phyloP scores from a whole-genome alignment of 2,888 invertebrate genomes.

The Polydrusus cervinus region DNA sequence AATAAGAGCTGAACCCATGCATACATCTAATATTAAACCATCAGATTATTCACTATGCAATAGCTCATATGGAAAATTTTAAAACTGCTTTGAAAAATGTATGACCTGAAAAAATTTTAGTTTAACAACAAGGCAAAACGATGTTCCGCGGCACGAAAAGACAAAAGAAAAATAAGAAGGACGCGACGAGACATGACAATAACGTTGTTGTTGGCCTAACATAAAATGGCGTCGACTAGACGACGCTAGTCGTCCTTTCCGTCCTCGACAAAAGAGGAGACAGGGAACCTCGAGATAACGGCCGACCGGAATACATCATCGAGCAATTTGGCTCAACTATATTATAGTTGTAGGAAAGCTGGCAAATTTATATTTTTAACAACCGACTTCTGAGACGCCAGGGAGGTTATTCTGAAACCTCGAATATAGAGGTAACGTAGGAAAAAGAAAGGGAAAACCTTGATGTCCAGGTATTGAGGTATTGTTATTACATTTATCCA shows the following conservation, averaged over 20 bases:
- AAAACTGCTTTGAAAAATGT: too few relatives aligned
- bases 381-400: conserved; percentile 7
- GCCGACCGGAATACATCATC: conserved; percentile 32
- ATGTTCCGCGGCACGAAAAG: conserved; percentile 2
- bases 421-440: neutral
- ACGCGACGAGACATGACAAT: conserved; percentile 15
- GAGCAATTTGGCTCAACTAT: conserved; percentile 29
- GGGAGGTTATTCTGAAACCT: neutral
- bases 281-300: conserved; percentile 19
- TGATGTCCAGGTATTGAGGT: too few relatives aligned
- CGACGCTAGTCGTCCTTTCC: conserved; percentile 30
- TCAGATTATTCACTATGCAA: too few relatives aligned
- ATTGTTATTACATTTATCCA: too few relatives aligned
- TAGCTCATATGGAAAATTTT: too few relatives aligned
- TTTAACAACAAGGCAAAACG: neutral
- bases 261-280: conserved; percentile 19
- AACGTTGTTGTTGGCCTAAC: conserved; percentile 18
- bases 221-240: conserved; percentile 32
- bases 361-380: conserved; percentile 33
- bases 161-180: conserved; percentile 13
- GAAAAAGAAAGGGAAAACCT: neutral
- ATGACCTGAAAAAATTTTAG: too few relatives aligned
- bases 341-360: conserved; percentile 30
- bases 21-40: too few relatives aligned
- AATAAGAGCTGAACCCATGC: too few relatives aligned